Percentiles rank a stretch among this genome's conserved stretches.
Evolutionary conservation across 2,797 vertebrate genomes (phyloP).

Genomic region (Sebastes cheni): DNA sequence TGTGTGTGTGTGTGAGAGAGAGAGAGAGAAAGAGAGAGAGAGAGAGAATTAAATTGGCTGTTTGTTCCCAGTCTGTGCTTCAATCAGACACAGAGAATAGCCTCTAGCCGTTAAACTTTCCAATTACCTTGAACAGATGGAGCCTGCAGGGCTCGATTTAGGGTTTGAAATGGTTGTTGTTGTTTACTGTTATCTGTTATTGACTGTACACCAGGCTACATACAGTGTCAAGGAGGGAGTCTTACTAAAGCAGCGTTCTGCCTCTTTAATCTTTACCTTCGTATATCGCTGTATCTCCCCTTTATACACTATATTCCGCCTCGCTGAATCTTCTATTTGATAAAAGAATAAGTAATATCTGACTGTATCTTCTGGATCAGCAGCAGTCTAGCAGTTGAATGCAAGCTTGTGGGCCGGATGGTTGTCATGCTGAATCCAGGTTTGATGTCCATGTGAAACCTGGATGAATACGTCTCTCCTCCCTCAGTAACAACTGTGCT

Average conservation of each 20-base stretch:
- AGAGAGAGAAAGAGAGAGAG: neutral
- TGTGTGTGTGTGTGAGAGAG: neutral
- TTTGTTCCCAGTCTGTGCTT: constrained; percentile 61
- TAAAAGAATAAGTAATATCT: constrained; percentile 2
- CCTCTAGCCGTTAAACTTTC: constrained; percentile 73
- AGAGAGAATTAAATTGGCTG: constrained; percentile 67
- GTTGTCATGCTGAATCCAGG: constrained; percentile 10
- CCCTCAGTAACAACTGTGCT: constrained; percentile 23
- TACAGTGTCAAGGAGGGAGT: constrained; percentile 4
- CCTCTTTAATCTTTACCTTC: constrained; percentile 18
- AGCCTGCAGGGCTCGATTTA: constrained; percentile 58
- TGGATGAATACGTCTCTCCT: neutral
- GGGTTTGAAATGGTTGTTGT: constrained; percentile 64
- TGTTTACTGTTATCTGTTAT: constrained; percentile 71
- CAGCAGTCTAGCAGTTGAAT: neutral
- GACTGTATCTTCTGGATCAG: constrained; percentile 2
- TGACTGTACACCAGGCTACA: constrained; percentile 43
- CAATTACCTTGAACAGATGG: constrained; percentile 78
- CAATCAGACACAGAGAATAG: constrained; percentile 71
- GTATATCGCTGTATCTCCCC: neutral
- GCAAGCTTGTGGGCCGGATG: neutral
- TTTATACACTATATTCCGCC: neutral
- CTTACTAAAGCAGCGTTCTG: neutral
- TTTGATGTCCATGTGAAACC: constrained; percentile 6
- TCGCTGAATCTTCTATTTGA: neutral